Evolutionary conservation across 2,113 vertebrate species (phyloP).

Genomic region (Dromas ardeola): DNA sequence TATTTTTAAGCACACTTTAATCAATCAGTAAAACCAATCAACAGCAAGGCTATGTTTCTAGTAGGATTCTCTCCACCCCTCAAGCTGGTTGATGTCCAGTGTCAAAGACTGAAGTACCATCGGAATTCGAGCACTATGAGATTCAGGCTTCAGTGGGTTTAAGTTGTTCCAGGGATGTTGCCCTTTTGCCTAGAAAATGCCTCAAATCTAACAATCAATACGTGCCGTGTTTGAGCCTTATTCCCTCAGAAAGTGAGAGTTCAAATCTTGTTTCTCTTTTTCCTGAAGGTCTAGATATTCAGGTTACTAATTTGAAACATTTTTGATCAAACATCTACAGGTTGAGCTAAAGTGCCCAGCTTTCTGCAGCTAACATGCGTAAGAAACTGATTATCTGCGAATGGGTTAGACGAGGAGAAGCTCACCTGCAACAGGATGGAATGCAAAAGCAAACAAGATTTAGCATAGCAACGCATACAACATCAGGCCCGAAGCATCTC

Average conservation of each 20-base stretch:
- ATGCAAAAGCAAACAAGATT: background rate
- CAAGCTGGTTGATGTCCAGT: background rate
- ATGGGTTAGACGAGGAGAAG: background rate
- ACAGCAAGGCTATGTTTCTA: background rate
- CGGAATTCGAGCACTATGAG: background rate
- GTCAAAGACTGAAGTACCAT: background rate
- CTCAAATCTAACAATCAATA: background rate
- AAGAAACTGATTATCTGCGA: background rate
- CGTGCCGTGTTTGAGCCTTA: accelerated
- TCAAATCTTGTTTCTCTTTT: background rate
- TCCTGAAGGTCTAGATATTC: background rate
- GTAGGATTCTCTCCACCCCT: background rate
- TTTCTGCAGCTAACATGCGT: background rate
- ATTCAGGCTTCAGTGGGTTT: background rate
- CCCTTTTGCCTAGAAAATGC: background rate
- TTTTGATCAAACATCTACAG: background rate
- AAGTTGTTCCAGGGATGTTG: background rate
- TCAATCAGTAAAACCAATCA: background rate
- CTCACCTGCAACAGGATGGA: background rate
- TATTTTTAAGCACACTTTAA: background rate
- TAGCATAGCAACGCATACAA: background rate
- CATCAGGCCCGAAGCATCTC: background rate
- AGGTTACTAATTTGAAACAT: background rate
- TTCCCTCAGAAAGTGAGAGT: background rate
- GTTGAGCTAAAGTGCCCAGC: background rate